Conservation (phyloP, 64 coral and sea anemone species). For the Orbicella faveolata region DNA sequence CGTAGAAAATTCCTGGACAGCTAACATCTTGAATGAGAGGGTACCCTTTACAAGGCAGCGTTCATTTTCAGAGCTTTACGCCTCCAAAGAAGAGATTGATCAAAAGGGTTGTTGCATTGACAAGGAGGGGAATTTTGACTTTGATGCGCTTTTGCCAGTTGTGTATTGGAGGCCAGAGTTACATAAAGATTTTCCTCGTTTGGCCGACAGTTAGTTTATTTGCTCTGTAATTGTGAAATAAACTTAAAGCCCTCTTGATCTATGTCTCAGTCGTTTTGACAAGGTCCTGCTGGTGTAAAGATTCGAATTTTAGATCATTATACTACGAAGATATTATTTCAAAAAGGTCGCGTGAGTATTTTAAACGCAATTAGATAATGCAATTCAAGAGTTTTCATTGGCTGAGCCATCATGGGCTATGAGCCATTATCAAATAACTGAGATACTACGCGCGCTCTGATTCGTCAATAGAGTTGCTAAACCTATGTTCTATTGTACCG, state of each 20-base stretch:
- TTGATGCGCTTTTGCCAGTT: slow-evolving; percentile 32
- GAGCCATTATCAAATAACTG: no score
- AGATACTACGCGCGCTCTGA: no score
- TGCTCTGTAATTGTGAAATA: background rate
- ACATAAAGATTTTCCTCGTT: background rate
- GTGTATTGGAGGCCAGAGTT: slow-evolving; percentile 28
- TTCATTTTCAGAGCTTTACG: slow-evolving; percentile 51
- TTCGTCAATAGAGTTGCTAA: no score
- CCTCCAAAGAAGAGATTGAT: slow-evolving; percentile 44
- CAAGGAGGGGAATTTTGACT: slow-evolving; percentile 35
- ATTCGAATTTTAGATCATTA: no score
- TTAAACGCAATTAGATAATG: no score
- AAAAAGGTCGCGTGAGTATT: no score
- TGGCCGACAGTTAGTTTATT: background rate
- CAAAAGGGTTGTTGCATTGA: slow-evolving; percentile 53
- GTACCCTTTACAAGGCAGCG: slow-evolving; percentile 6
- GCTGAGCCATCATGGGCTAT: no score
- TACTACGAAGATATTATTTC: no score
- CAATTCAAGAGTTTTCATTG: no score
- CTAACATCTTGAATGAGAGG: slow-evolving; percentile 9
- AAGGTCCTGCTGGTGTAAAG: no score
- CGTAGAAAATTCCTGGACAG: background rate
- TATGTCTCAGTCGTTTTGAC: no score
- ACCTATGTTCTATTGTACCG: no score
- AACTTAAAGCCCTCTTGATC: background rate